Conservation (phyloP, 37 sponge, comb jelly and placozoan species). For the Halisarca cf. caerulea region DNA sequence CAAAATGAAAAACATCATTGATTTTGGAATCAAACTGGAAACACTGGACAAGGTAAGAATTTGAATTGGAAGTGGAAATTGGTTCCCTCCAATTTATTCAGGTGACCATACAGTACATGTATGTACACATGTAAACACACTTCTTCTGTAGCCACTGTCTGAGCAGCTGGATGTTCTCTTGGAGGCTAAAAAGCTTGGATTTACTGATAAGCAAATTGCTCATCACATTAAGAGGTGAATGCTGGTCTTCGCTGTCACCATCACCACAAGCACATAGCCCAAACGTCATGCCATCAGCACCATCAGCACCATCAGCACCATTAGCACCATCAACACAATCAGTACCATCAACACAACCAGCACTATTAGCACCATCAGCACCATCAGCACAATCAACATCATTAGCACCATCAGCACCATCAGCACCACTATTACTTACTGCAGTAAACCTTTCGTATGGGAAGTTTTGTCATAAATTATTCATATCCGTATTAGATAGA, state of each 20-base stretch:
- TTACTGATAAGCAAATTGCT: constrained; percentile 96
- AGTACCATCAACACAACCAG: no score
- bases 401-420: no score
- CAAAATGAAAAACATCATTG: constrained; percentile 88
- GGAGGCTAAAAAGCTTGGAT: constrained; percentile 90
- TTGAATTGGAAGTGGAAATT: not conserved
- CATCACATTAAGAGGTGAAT: constrained; percentile 57
- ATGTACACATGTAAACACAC: not conserved
- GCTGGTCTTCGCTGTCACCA: not conserved
- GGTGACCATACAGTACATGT: constrained; percentile 16
- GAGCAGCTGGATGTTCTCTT: constrained; percentile 53
- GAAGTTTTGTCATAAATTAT: no score
- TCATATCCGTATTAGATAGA: no score
- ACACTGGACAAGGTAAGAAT: constrained; percentile 58
- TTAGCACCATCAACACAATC: no score
- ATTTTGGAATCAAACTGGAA: constrained; percentile 44
- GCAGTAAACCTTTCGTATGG: no score
- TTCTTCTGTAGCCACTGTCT: not conserved
- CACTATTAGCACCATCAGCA: no score
- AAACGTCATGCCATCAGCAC: no score
- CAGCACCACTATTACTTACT: no score
- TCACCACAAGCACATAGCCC: no score
- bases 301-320: no score
- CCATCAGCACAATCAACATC: no score
- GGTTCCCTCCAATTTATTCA: not conserved